Conservation (phyloP, 2,888 invertebrate species). For the Tryphoninae sp. region DNA sequence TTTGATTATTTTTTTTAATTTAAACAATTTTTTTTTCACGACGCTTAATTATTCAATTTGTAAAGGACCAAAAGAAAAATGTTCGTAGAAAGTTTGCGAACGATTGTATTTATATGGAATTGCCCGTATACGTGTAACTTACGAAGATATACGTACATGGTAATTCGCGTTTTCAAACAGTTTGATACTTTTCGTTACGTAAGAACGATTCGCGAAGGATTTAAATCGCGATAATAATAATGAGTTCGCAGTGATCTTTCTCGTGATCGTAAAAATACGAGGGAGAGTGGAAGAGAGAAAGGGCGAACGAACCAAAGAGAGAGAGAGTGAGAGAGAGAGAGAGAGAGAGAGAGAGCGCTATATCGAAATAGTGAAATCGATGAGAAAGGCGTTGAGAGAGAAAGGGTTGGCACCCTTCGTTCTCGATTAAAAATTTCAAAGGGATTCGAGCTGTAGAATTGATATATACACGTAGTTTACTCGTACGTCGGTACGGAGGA, state of each 20-base stretch:
- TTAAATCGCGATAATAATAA: slow-evolving; percentile 55
- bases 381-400: slow-evolving; percentile 28
- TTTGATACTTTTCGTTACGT: slow-evolving; percentile 7
- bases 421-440: slow-evolving; percentile 50
- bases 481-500: slow-evolving; percentile 18
- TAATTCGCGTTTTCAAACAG: slow-evolving; percentile 17
- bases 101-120: not conserved
- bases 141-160: slow-evolving; percentile 1
- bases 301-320: slow-evolving; percentile 25
- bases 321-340: not conserved
- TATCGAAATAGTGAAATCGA: slow-evolving; percentile 29
- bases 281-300: slow-evolving; percentile 23
- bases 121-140: not conserved
- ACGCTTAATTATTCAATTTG: no score
- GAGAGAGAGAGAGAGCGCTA: not conserved
- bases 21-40: no score
- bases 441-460: slow-evolving; percentile 23
- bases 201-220: slow-evolving; percentile 30
- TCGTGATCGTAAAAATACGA: slow-evolving; percentile 48
- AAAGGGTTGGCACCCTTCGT: slow-evolving; percentile 25
- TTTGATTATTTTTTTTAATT: no score
- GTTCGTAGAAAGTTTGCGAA: no score
- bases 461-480: slow-evolving; percentile 18
- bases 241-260: slow-evolving; percentile 33
- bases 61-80: not conserved